Conservation (phyloP, 1,140 invertebrate species). For the Dreissena rostriformis region DNA sequence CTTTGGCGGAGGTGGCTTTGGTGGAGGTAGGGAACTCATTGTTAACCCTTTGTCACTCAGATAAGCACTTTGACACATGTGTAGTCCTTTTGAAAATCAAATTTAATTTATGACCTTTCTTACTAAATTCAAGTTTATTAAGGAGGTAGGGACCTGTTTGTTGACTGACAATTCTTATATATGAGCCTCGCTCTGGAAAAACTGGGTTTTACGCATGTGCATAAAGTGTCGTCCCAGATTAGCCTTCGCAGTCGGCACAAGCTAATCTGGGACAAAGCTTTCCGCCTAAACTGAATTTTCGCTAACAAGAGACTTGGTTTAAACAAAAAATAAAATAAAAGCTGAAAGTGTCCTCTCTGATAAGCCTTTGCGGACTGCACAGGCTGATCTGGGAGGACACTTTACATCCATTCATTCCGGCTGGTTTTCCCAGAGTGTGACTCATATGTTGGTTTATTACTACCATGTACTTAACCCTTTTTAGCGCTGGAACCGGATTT, state of each 20-base stretch:
- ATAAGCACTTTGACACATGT: no score
- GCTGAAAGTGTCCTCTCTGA: no score
- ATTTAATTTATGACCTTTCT: no score
- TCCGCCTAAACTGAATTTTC: no score
- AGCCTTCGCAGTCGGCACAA: neutral
- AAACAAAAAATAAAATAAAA: no score
- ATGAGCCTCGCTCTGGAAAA: neutral
- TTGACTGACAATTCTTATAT: no score
- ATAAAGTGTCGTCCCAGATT: no score
- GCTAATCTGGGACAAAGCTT: neutral
- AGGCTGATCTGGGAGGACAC: neutral
- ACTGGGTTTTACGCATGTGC: neutral
- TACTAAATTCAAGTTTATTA: no score
- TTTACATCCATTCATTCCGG: neutral
- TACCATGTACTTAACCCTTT: no score
- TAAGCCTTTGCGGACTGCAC: neutral
- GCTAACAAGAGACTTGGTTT: no score
- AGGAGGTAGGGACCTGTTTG: slow-evolving; percentile 11
- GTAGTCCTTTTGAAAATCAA: no score
- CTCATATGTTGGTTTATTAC: neutral
- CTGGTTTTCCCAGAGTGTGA: neutral
- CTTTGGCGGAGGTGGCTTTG: neutral
- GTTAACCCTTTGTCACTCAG: neutral
- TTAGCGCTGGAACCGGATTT: no score
- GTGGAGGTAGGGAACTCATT: slow-evolving; percentile 14